Percentiles rank a stretch among this genome's conserved stretches.
phyloP scores from a whole-genome alignment of 2,797 vertebrate species.

The Acanthurus leucopareius region DNA sequence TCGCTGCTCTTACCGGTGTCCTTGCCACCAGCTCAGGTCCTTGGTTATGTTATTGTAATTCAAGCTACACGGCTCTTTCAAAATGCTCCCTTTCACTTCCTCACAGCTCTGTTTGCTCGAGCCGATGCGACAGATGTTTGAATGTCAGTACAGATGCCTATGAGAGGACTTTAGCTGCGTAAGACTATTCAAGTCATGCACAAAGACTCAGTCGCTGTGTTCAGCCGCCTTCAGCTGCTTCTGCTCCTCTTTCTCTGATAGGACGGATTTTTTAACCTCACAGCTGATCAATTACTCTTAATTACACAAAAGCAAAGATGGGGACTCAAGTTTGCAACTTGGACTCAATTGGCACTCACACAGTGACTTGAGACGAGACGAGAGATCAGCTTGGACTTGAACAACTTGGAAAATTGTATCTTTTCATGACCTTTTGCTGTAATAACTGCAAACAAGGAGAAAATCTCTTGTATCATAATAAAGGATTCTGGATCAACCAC shows the following conservation, averaged over 20 bases:
- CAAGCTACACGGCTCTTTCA: slow-evolving; percentile 3
- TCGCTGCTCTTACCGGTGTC: slow-evolving; percentile 36
- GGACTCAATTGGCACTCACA: too few species aligned
- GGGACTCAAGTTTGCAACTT: too few species aligned
- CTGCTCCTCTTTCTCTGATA: slow-evolving; percentile 2
- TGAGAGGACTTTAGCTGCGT: slow-evolving; percentile 20
- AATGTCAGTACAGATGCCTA: slow-evolving; percentile 49
- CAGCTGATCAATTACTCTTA: slow-evolving; percentile 58
- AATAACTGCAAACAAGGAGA: too few species aligned
- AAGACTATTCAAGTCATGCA: slow-evolving; percentile 42
- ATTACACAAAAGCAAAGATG: slow-evolving; percentile 40
- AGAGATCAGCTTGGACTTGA: too few species aligned
- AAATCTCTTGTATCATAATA: too few species aligned
- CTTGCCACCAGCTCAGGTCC: slow-evolving; percentile 31
- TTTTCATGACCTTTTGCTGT: too few species aligned
- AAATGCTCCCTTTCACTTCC: slow-evolving; percentile 9
- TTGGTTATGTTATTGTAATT: slow-evolving; percentile 31
- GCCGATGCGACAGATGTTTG: slow-evolving; percentile 54
- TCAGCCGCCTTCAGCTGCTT: slow-evolving; percentile 10
- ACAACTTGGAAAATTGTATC: too few species aligned
- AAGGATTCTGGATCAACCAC: too few species aligned
- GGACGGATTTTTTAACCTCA: slow-evolving; percentile 27
- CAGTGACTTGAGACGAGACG: too few species aligned
- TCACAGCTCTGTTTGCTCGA: slow-evolving; percentile 23
- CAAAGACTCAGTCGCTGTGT: slow-evolving; percentile 33